Evolutionary conservation across 2,888 invertebrate species (phyloP), one percentile per base, ranked within the genome.

Genomic region (Lepidocyrtinus sp.): DNA sequence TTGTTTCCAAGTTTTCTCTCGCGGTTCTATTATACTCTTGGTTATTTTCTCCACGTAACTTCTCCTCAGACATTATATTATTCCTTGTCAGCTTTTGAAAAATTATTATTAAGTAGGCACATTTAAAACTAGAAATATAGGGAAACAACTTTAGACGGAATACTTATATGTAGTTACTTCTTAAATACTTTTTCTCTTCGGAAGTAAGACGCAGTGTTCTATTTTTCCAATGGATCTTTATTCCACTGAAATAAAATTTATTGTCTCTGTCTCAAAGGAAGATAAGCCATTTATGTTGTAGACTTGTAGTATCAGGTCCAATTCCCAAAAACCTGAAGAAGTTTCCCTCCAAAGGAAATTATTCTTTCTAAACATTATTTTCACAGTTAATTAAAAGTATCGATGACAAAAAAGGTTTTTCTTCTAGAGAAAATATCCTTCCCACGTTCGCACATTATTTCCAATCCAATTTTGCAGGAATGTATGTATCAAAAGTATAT

Each of bases 361-460:
- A n/a, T 36, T 36, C 55, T 55, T n/a, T 55, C 17, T 17, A n/a
- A n/a, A n/a, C 55, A 3, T 26, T 26, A 64, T n/a, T 64, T 25
- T 26, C 27, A 64, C 64, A 26, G 26, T 64, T 64, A 64, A 64
- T 64, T 64, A 64, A 64, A 64, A 64, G 9, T 26, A n/a, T 24
- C 64, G 17, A 64, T 64, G 64, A 24, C 27, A n/a, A n/a, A n/a
- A n/a, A n/a, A n/a, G n/a, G n/a, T n/a, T n/a, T n/a, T n/a, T n/a
- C n/a, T n/a, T n/a, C 55, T 55, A 55, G 9, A n/a, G 15, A 55
- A n/a, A 9, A 2, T 17, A 3, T 36, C 36, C 36, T 36, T 5
- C 36, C 12, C 36, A 55, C 55, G 7, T 55, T 55, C 17, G 9
- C 15, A 3, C 17, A 7, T 55, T 55, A n/a, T n/a, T n/a, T n/a